phyloP scores from a whole-genome alignment of 2,888 invertebrate species.

The Melikaiella ostensackeni region DNA sequence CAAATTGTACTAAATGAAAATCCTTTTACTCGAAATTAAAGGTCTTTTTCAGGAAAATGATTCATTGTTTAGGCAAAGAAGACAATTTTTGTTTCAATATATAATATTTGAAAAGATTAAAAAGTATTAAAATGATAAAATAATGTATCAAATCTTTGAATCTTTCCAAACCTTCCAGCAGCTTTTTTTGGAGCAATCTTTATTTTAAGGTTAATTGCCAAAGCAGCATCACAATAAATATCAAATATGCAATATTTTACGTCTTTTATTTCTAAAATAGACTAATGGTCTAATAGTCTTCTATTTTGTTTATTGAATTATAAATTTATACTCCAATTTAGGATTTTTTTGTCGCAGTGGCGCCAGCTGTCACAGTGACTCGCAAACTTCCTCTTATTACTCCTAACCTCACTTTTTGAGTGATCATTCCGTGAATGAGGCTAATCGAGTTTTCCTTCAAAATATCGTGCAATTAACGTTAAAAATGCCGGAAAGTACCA shows the following conservation, averaged over 20 bases:
- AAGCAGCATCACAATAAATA: too few species aligned
- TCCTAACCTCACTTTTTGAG: constrained; percentile 52
- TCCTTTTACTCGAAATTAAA: not conserved
- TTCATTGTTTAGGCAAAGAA: not conserved
- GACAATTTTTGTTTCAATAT: not conserved
- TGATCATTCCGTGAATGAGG: constrained; percentile 34
- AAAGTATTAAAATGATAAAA: too few species aligned
- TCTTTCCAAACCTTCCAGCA: too few species aligned
- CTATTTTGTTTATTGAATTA: too few species aligned
- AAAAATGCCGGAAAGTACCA: constrained; percentile 75
- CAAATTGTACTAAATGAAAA: not conserved
- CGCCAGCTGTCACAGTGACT: constrained; percentile 48
- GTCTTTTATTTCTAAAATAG: too few species aligned
- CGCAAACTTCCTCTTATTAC: constrained; percentile 43
- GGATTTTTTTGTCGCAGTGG: not conserved
- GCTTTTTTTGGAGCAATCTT: too few species aligned
- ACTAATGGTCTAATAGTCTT: too few species aligned
- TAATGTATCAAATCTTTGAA: too few species aligned
- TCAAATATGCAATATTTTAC: too few species aligned
- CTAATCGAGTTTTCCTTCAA: constrained; percentile 19
- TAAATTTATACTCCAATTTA: too few species aligned
- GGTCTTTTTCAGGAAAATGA: not conserved
- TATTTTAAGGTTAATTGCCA: too few species aligned
- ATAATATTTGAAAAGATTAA: not conserved
- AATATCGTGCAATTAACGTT: not conserved